These are phyloP conservation scores for Pipistrellus pipistrellus DNA, from an alignment of 2,797 vertebrate species.

Conservation along the genomic window DNA sequence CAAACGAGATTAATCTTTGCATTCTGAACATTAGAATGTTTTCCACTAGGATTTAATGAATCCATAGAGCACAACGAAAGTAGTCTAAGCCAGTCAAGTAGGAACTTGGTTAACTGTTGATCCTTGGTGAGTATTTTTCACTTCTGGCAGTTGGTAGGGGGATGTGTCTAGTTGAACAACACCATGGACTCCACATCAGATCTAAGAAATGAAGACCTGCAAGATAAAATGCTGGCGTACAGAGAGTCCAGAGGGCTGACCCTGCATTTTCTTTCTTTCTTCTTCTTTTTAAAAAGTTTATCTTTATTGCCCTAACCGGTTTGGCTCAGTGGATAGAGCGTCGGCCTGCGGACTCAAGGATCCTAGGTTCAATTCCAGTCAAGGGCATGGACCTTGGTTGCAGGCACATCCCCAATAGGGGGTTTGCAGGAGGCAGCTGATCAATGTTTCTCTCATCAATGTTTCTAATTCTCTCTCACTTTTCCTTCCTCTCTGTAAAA, in stretches of 20 bases:
- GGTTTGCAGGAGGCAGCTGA: too few relatives aligned
- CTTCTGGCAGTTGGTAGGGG: not conserved
- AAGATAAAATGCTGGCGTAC: accelerated
- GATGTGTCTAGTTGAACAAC: not conserved
- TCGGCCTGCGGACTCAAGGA: too few relatives aligned
- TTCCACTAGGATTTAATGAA: not conserved
- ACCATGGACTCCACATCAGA: not conserved
- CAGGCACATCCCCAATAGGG: too few relatives aligned
- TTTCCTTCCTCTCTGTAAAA: too few relatives aligned
- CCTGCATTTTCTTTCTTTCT: not conserved
- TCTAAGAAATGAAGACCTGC: not conserved
- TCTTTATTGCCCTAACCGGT: too few relatives aligned
- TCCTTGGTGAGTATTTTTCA: not conserved
- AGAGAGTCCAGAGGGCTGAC: not conserved
- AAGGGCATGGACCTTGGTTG: too few relatives aligned
- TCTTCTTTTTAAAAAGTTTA: too few relatives aligned
- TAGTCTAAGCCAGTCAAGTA: not conserved
- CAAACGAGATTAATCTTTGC: not conserved
- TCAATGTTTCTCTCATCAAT: too few relatives aligned
- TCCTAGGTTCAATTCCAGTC: too few relatives aligned
- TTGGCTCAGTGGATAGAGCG: too few relatives aligned
- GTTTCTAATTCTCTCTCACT: too few relatives aligned
- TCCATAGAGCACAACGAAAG: not conserved
- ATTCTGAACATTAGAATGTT: not conserved
- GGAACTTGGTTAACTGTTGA: not conserved